Evolutionary conservation across 2,888 invertebrate species (phyloP).

Genomic region (Fragum sueziense): DNA sequence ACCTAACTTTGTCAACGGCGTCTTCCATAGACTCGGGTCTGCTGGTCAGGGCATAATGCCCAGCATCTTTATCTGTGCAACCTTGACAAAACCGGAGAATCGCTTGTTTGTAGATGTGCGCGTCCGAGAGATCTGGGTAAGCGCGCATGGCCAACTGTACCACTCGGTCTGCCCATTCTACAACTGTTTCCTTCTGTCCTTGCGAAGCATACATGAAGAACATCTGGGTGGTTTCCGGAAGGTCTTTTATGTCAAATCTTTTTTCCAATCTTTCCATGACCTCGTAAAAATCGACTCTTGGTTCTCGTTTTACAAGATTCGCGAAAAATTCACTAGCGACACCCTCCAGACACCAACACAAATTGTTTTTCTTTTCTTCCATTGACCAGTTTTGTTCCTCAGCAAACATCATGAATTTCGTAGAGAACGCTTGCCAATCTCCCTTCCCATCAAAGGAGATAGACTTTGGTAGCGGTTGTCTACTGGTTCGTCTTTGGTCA

Average conservation of each 20-base stretch:
- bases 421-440: conserved; percentile 1
- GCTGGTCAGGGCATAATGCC: conserved; percentile 6
- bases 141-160: neutral
- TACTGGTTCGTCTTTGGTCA: too few relatives aligned
- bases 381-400: conserved; percentile 8
- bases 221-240: conserved; percentile 24
- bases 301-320: neutral
- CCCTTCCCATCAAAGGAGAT: conserved; percentile 2
- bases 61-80: conserved; percentile 13
- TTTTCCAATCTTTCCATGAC: conserved; percentile 11
- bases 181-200: conserved; percentile 1
- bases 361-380: neutral
- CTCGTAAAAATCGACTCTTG: conserved; percentile 6
- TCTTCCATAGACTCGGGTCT: conserved; percentile 28
- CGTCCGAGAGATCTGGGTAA: neutral
- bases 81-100: conserved; percentile 23
- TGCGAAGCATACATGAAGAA: conserved; percentile 11
- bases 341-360: conserved; percentile 4
- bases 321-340: conserved; percentile 1
- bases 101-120: conserved; percentile 18
- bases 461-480: neutral
- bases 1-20: conserved; percentile 28
- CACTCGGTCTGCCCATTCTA: conserved; percentile 24
- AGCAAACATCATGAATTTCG: conserved; percentile 7
- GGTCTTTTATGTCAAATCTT: conserved; percentile 14